phyloP scores from a whole-genome alignment of 2,888 invertebrate genomes.

The Eumerus sabulonum region DNA sequence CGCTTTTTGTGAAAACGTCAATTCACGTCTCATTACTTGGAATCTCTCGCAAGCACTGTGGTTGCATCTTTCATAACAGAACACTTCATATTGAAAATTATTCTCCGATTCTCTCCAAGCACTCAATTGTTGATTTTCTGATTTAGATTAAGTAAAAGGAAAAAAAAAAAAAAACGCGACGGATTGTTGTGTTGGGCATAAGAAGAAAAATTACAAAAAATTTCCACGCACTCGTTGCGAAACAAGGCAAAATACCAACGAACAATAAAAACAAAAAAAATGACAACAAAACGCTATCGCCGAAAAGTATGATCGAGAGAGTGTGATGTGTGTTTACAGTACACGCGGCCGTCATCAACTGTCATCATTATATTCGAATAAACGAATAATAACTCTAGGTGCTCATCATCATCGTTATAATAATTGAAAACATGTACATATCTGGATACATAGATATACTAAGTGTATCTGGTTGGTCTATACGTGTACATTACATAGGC shows the following conservation, averaged over 20 bases:
- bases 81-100: conserved; percentile 47
- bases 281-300: no score
- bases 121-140: no score
- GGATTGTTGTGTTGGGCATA: conserved; percentile 17
- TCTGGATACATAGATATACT: conserved; percentile 43
- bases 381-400: conserved; percentile 70
- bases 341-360: conserved; percentile 73
- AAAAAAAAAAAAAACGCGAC: conserved; percentile 42
- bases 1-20: conserved; percentile 30
- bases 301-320: no score
- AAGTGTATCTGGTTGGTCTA: no score
- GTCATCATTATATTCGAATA: conserved; percentile 72
- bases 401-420: conserved; percentile 70
- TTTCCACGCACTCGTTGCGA: not conserved
- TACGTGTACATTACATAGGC: conserved; percentile 59
- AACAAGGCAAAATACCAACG: no score
- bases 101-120: no score
- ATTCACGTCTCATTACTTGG: conserved; percentile 55
- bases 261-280: no score
- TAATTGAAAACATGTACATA: conserved; percentile 44
- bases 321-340: conserved; percentile 71
- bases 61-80: conserved; percentile 40
- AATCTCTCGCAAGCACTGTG: conserved; percentile 17
- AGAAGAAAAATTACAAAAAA: conserved; percentile 17
- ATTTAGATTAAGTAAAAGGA: no score